These are phyloP conservation scores for Numenius arquata DNA, from an alignment of 2,113 vertebrate genomes.

Conservation along the genomic window DNA sequence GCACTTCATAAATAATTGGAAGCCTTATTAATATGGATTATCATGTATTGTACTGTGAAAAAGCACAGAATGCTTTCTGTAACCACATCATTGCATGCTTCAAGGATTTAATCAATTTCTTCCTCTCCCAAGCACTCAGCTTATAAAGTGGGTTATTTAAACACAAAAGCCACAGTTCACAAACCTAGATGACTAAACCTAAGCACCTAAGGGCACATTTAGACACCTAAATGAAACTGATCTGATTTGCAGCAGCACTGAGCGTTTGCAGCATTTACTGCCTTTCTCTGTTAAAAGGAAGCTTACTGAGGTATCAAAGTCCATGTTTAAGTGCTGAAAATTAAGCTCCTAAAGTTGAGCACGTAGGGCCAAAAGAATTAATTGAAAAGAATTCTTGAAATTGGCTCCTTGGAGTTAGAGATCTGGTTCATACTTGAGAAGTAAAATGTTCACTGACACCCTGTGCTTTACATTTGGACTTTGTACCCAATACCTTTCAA, in stretches of 20 bases:
- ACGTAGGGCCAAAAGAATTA: neutral
- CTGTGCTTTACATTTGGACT: neutral
- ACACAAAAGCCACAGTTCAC: constrained; percentile 15
- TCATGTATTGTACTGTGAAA: constrained; percentile 40
- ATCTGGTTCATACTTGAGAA: neutral
- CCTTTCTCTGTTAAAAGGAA: neutral
- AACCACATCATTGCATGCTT: constrained; percentile 63
- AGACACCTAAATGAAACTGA: neutral
- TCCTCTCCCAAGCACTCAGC: constrained; percentile 42
- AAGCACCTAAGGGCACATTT: neutral
- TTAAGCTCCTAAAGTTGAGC: neutral
- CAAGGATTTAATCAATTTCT: constrained; percentile 63
- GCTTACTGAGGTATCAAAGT: neutral
- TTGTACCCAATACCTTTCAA: neutral
- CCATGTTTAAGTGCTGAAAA: neutral
- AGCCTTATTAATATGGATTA: constrained; percentile 65
- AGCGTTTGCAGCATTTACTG: neutral
- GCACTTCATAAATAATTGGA: constrained; percentile 64
- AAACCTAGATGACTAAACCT: neutral
- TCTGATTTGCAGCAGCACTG: neutral
- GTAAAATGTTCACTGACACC: neutral
- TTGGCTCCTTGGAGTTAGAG: neutral
- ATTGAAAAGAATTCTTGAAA: neutral
- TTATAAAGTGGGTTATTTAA: constrained; percentile 40
- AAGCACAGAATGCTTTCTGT: constrained; percentile 52